Percentiles rank a stretch among this genome's conserved stretches.
phyloP scores from a whole-genome alignment of 1,140 invertebrate species.

The Aphidius ervi region DNA sequence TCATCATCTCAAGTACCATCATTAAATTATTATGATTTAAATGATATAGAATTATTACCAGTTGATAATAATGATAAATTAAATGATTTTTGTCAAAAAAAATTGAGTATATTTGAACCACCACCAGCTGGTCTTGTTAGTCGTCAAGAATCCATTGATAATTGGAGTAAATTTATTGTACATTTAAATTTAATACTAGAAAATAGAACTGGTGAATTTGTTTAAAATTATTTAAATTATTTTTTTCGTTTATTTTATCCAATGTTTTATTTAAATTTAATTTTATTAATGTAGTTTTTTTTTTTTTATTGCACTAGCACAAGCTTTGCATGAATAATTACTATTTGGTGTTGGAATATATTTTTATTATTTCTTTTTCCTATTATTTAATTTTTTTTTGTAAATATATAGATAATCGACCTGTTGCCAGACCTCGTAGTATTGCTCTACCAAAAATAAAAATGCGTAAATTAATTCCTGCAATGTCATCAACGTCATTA shows the following conservation, averaged over 20 bases:
- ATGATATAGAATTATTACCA: constrained; percentile 40
- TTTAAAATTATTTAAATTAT: constrained; percentile 27
- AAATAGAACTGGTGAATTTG: constrained; percentile 44
- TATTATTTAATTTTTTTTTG: constrained; percentile 24
- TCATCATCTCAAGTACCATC: constrained; percentile 30
- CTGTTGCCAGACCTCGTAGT: constrained; percentile 38
- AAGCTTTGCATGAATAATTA: neutral
- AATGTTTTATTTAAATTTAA: neutral
- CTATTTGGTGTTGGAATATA: constrained; percentile 18
- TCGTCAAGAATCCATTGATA: constrained; percentile 46
- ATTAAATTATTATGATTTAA: constrained; percentile 33
- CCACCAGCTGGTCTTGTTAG: constrained; percentile 45
- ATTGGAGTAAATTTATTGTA: constrained; percentile 46
- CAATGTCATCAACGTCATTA: neutral
- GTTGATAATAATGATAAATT: constrained; percentile 32
- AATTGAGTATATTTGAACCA: constrained; percentile 46
- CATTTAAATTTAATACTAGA: constrained; percentile 50
- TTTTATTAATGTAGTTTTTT: neutral
- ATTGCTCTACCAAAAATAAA: constrained; percentile 19
- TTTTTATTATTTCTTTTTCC: no score
- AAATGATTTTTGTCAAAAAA: constrained; percentile 24
- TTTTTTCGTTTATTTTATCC: neutral
- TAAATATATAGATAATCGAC: constrained; percentile 29
- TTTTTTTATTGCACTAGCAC: no score
- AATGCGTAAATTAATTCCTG: constrained; percentile 23